phyloP scores from a whole-genome alignment of 2,113 vertebrate genomes.

The Ictalurus furcatus region DNA sequence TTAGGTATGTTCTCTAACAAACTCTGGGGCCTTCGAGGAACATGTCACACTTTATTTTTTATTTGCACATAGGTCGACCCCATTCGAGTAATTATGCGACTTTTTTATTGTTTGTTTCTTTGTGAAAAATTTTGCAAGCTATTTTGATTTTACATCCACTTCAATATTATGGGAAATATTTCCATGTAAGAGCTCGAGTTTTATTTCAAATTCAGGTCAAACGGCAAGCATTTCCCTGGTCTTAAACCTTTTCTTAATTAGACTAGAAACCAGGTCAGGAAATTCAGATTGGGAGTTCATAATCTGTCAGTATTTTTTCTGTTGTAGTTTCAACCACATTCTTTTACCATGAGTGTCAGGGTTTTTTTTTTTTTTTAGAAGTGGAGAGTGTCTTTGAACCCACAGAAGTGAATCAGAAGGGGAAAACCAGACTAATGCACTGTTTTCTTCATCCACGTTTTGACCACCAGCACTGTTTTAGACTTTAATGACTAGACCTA shows the following conservation, averaged over 20 bases:
- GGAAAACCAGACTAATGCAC: slow-evolving; percentile 7
- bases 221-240: background rate
- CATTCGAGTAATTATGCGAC: background rate
- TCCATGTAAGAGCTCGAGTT: background rate
- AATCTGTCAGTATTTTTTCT: background rate
- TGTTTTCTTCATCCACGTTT: slow-evolving; percentile 2
- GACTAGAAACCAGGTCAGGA: background rate
- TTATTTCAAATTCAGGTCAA: background rate
- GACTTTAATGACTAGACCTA: background rate
- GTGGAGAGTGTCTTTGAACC: background rate
- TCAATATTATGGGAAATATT: background rate
- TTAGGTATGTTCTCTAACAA: background rate
- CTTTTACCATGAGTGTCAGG: background rate
- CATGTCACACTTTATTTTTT: background rate
- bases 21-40: background rate
- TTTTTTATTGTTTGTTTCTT: background rate
- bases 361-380: background rate
- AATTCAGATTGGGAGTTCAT: background rate
- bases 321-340: background rate
- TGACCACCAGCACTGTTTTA: background rate
- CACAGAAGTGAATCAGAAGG: slow-evolving; percentile 6
- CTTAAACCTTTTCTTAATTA: background rate
- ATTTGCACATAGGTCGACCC: background rate
- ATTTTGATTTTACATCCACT: background rate
- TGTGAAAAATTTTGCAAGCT: background rate